Evolutionary conservation across 2,888 invertebrate genomes (phyloP), one percentile per base, ranked within the genome.

Genomic region (Nomada ferruginata): DNA sequence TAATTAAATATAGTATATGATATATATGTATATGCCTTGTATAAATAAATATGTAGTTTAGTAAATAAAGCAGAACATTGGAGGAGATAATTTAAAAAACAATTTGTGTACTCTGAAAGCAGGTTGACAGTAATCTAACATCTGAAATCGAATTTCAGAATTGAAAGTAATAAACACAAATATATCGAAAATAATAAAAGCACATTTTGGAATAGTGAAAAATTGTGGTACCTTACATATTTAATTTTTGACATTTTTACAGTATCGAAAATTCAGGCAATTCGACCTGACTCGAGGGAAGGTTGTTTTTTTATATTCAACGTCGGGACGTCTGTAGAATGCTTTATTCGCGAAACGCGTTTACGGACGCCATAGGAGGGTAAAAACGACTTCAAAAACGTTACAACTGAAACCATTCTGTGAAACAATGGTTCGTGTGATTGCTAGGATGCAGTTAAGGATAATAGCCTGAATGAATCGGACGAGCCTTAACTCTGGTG

Each of bases 401-500:
- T 70, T 60, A 65, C 66, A 79, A 73, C 73, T 69, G 76, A 82
- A 77, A 78, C 73, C 60, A 79, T 85, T 63, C 82, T 76, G 64
- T 65, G 66, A 79, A 83, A 86, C 83, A 79, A 85, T 85, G 76
- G 76, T 69, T 87, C 69, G 78, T 80, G 79, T 80, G 88, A 79
- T 84, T 87, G 75, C 77, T 82, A 64, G 87, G 72, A 87, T 65
- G 84, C 82, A 82, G 85, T 88, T 85, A 85, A 84, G 79, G 85
- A 87, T 88, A 89, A 89, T 88, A 84, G 84, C 83, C 78, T 55
- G 85, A 85, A 87, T 79, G 84, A 87, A 85, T 89, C 88, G 83
- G 80, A 77, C 82, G 75, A 86, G 82, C 84, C 81, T 85, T 89
- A 84, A 89, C 80, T 85, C 75, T 23, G 82, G 64, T 65, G 82